These are phyloP conservation scores for Hypocryptadius cinnamomeus DNA, from an alignment of 2,113 vertebrate species.

Conservation along the genomic window DNA sequence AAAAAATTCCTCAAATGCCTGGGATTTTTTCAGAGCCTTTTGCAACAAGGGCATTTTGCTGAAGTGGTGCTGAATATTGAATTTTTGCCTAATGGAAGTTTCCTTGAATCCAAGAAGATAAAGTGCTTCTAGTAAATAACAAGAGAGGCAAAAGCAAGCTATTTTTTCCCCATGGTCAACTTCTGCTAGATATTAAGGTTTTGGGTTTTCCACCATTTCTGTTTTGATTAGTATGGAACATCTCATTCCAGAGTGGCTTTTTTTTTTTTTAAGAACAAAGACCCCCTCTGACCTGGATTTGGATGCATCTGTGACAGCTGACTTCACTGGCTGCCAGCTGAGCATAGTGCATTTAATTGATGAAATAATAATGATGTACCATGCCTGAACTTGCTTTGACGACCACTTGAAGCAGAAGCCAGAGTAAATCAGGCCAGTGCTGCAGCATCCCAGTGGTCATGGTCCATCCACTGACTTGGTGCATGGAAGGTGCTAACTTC, in stretches of 20 bases:
- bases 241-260: not conserved
- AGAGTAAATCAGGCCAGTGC: slow-evolving; percentile 29
- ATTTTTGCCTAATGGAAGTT: slow-evolving; percentile 29
- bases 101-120: slow-evolving; percentile 14
- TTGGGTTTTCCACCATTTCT: slow-evolving; percentile 17
- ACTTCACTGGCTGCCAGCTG: slow-evolving; percentile 62
- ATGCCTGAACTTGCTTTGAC: slow-evolving; percentile 54
- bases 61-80: not conserved
- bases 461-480: not conserved
- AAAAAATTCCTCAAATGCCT: not conserved
- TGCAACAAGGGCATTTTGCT: not conserved
- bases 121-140: not conserved
- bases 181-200: not conserved
- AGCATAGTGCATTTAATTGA: slow-evolving; percentile 63
- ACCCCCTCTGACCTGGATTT: slow-evolving; percentile 61
- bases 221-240: slow-evolving; percentile 20
- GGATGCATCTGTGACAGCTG: slow-evolving; percentile 56
- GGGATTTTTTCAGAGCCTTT: not conserved
- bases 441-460: not conserved
- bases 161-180: not conserved
- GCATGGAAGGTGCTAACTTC: not conserved
- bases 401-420: slow-evolving; percentile 54
- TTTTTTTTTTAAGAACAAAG: slow-evolving; percentile 40
- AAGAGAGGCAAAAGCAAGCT: not conserved
- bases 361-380: slow-evolving; percentile 69